phyloP scores from a whole-genome alignment of 2,888 invertebrate species.

The Disparrhopalites patrizii region DNA sequence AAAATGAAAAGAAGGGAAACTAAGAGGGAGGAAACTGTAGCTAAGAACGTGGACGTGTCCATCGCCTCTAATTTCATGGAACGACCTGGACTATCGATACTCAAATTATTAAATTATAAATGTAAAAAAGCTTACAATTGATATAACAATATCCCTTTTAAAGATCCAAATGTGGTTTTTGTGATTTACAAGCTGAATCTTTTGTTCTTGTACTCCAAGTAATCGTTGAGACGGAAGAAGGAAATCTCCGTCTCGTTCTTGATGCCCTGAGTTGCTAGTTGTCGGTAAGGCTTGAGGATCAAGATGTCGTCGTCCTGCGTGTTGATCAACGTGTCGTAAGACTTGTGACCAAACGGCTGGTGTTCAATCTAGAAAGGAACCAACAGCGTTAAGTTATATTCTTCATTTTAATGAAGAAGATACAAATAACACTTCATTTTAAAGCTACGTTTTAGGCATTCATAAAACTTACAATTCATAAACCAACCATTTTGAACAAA shows the following conservation, averaged over 20 bases:
- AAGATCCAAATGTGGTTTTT: no score
- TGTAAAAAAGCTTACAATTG: no score
- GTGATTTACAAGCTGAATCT: no score
- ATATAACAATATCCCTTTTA: no score
- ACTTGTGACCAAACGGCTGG: slow-evolving; percentile 51
- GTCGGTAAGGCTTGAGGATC: slow-evolving; percentile 45
- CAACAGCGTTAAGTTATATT: not conserved
- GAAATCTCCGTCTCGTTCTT: slow-evolving; percentile 52
- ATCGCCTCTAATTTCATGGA: no score
- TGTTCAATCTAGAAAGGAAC: slow-evolving; percentile 47
- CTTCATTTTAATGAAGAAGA: not conserved
- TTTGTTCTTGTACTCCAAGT: slow-evolving; percentile 39
- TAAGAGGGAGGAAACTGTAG: slow-evolving; percentile 26
- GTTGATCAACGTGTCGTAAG: slow-evolving; percentile 51
- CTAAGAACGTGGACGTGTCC: slow-evolving; percentile 18
- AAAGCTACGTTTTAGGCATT: no score
- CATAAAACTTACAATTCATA: no score
- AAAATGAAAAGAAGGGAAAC: slow-evolving; percentile 33
- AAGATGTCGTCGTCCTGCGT: slow-evolving; percentile 50
- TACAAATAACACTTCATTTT: not conserved
- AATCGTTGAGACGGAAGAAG: slow-evolving; percentile 50
- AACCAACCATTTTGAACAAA: no score
- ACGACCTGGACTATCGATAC: no score
- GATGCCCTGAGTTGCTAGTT: slow-evolving; percentile 48
- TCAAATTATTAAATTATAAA: no score